These are phyloP conservation scores for Heterocephalus glaber DNA, from an alignment of 2,113 vertebrate genomes.

Conservation along the genomic window DNA sequence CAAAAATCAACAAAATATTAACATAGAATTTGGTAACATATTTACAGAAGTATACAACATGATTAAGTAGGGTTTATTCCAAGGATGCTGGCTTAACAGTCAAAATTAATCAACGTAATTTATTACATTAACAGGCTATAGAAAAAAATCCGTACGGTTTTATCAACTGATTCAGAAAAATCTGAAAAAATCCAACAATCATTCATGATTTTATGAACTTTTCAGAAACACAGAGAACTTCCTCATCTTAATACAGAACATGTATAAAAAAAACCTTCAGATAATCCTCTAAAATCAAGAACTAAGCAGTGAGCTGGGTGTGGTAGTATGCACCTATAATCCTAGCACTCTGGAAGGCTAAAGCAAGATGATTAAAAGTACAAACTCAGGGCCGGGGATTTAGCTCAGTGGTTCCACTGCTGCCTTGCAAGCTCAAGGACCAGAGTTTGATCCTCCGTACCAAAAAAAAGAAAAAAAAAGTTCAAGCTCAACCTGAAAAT, in stretches of 20 bases:
- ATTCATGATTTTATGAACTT: not conserved
- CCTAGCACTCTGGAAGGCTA: not conserved
- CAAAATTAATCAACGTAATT: not conserved
- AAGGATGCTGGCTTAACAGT: not conserved
- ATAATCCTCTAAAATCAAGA: not conserved
- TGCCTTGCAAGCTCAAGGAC: too few relatives aligned
- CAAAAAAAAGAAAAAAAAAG: too few relatives aligned
- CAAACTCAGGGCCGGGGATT: too few relatives aligned
- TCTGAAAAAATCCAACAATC: not conserved
- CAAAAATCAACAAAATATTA: constrained; percentile 4
- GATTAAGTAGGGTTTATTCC: not conserved
- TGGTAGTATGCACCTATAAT: not conserved
- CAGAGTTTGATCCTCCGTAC: too few relatives aligned
- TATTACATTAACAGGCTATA: not conserved
- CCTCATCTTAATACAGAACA: not conserved
- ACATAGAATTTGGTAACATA: not conserved
- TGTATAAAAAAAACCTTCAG: not conserved
- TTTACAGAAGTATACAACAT: not conserved
- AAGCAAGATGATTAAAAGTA: not conserved
- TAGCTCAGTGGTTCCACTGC: too few relatives aligned
- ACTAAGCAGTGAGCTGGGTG: not conserved
- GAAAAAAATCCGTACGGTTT: not conserved
- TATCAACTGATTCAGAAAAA: not conserved
- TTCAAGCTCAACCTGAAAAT: not conserved
- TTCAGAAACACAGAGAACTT: not conserved